phyloP scores from a whole-genome alignment of 2,888 invertebrate genomes.

The Parapristionchus giblindavisi region DNA sequence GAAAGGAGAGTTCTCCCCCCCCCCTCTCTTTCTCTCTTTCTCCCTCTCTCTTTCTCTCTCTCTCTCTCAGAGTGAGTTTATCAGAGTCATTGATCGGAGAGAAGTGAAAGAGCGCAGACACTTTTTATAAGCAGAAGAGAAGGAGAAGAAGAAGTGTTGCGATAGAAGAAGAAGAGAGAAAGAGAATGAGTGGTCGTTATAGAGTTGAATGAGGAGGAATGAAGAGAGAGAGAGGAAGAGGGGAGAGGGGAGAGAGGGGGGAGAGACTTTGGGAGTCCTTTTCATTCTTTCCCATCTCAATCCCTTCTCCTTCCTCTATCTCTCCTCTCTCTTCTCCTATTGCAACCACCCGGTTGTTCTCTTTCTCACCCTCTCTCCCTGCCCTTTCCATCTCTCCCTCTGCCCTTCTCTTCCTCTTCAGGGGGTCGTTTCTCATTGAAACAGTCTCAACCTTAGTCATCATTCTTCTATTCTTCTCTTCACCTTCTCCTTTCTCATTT shows the following conservation, averaged over 20 bases:
- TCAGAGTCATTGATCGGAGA: conserved; percentile 20
- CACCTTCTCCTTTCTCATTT: conserved; percentile 5
- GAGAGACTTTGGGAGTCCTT: not conserved
- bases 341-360: not conserved
- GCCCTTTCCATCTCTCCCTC: not conserved
- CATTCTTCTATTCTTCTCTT: not conserved
- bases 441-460: not conserved
- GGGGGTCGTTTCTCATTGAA: not conserved
- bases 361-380: too few species aligned
- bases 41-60: not conserved
- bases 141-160: not conserved
- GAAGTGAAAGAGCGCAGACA: conserved; percentile 14
- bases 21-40: not conserved
- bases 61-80: conserved; percentile 10
- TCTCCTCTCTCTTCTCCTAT: not conserved
- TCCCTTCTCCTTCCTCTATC: not conserved
- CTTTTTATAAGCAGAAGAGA: conserved; percentile 22
- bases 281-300: conserved; percentile 9
- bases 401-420: not conserved
- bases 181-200: not conserved
- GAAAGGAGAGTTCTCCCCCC: not conserved
- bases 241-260: not conserved
- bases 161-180: not conserved
- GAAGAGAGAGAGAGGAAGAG: not conserved
- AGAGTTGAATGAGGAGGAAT: not conserved